Base-by-base conservation (phyloP, 2,888 invertebrate species). In the Ophraella communa region DNA sequence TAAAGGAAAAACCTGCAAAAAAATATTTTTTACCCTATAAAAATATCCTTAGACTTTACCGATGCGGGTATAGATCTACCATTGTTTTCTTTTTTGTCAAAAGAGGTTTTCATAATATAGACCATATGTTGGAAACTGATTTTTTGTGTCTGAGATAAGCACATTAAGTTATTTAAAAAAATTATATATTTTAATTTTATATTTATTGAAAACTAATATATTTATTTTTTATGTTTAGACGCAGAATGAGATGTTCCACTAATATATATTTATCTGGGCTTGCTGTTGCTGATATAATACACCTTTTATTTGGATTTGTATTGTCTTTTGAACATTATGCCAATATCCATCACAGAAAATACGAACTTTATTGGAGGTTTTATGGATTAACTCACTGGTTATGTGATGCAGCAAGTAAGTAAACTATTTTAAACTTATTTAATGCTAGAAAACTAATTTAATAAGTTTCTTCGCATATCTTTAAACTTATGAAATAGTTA, bases 261-360 rank as follows among this genome's bases (percentile, higher is more conserved):
- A 91, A 92, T 81, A 86, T 87, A 65, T 92, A 92, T 81, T 82
- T 92, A 70, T 88, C 90, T 58, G 90, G 90, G 0, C 81, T 92
- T 70, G 91, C 91, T 47, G 84, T 89, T 64, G 89, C 89, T 62
- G 92, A 92, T 76, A 84, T 90, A 64, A 83, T 91, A 63, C 90
- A 90, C 81, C 83, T 92, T 62, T 80, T 90, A 52, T 88, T 89
- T 77, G 86, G 86, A 44, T 84, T 91, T 72, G 80, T 88, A 39
- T 81, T 91, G 60, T 88, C 88, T 1, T 82, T 89, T 61, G 81
- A 85, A 71, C 87, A 89, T 77, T 87, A 88, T 73, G 83, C 85
- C 20, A 83, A 84, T 70, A 83, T 87, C 52, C 83, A 85, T 70
- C 83, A 85, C 67, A 80, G 84, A 65, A 82, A 79, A 62, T 84